Conservation (phyloP, 2,797 vertebrate species). For the Poeciliopsis gracilis region DNA sequence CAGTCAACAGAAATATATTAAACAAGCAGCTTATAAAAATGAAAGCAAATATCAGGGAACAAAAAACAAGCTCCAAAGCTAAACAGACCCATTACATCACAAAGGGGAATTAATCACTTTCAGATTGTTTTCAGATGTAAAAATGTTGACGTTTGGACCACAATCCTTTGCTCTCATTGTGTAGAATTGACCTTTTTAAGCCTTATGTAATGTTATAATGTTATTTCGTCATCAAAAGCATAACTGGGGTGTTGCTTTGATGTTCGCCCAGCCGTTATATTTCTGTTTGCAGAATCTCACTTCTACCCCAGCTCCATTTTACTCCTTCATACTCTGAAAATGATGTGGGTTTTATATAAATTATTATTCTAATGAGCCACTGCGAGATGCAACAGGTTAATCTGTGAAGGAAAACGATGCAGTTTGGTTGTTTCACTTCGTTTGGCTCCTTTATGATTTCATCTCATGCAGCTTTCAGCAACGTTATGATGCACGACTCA, state of each 20-base stretch:
- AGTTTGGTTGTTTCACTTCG: not conserved
- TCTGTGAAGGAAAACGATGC: not conserved
- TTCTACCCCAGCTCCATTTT: not conserved
- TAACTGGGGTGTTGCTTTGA: too few species aligned
- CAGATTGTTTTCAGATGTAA: too few species aligned
- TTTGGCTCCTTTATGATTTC: not conserved
- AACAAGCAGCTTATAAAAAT: too few species aligned
- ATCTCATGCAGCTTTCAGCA: not conserved
- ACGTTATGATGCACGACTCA: not conserved
- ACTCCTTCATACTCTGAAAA: not conserved
- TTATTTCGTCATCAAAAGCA: too few species aligned
- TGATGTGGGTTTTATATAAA: not conserved
- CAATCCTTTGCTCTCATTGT: too few species aligned
- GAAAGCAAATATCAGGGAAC: not conserved
- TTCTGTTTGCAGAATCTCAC: not conserved
- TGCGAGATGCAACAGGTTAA: not conserved
- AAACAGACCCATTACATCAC: too few species aligned
- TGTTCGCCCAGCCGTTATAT: not conserved
- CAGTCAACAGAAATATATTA: too few species aligned
- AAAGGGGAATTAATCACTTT: too few species aligned
- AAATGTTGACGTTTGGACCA: too few species aligned
- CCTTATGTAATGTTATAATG: too few species aligned
- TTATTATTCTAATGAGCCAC: not conserved
- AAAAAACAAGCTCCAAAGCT: too few species aligned
- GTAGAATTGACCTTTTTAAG: too few species aligned